Conservation (phyloP, 2,888 invertebrate species). For the Onthophagus sagittarius region DNA sequence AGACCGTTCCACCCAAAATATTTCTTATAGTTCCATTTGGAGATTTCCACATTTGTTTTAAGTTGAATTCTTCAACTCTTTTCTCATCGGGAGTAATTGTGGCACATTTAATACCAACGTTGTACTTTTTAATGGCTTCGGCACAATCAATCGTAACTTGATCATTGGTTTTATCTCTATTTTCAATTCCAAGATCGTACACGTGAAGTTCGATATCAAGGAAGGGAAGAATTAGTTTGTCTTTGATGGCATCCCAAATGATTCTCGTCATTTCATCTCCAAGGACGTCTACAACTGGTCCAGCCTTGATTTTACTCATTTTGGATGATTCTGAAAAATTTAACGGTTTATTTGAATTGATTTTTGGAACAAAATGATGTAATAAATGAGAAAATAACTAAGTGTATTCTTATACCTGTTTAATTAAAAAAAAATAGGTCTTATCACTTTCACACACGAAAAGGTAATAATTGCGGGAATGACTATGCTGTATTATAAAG, state of each 20-base stretch:
- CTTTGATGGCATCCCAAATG: constrained; percentile 97
- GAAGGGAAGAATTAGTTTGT: constrained; percentile 94
- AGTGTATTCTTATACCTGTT: background rate
- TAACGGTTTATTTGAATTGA: too few relatives aligned
- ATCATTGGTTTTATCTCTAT: constrained; percentile 90
- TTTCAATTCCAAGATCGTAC: constrained; percentile 92
- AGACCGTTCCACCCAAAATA: constrained; percentile 76
- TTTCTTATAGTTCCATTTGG: constrained; percentile 88
- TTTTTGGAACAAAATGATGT: too few relatives aligned
- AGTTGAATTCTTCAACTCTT: constrained; percentile 84
- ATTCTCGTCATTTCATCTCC: constrained; percentile 98
- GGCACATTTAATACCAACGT: constrained; percentile 98
- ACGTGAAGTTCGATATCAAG: constrained; percentile 91
- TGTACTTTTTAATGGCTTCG: constrained; percentile 93
- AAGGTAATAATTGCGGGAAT: background rate
- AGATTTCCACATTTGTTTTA: constrained; percentile 89
- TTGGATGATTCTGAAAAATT: constrained; percentile 17
- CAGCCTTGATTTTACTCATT: constrained; percentile 70
- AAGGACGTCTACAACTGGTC: constrained; percentile 86
- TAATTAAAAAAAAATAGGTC: background rate
- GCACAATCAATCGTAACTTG: constrained; percentile 96
- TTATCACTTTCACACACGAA: background rate
- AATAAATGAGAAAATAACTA: background rate
- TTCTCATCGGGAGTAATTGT: constrained; percentile 98
- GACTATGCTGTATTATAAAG: background rate